Evolutionary conservation across 2,888 invertebrate genomes (phyloP).

Genomic region (Apotomis betuletana): DNA sequence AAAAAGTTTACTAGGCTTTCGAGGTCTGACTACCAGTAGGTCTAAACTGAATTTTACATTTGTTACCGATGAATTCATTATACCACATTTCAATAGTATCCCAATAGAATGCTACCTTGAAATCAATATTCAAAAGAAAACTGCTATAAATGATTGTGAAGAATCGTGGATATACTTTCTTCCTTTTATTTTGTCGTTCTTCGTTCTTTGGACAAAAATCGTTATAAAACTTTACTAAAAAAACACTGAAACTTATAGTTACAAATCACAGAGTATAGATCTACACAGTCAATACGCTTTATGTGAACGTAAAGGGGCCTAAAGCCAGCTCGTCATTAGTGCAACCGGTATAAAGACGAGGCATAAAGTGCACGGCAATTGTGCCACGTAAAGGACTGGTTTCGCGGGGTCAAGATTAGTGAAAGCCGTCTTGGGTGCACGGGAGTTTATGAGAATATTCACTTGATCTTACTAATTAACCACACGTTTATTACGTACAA

Average conservation of each 20-base stretch:
- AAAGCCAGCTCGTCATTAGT: constrained; percentile 7
- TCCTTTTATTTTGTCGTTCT: no score
- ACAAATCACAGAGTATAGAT: background rate
- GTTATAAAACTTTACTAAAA: no score
- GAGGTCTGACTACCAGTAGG: no score
- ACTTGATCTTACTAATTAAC: background rate
- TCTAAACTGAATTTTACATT: no score
- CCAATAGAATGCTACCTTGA: no score
- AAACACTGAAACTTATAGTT: background rate
- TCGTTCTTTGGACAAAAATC: no score
- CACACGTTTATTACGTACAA: background rate
- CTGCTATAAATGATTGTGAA: no score
- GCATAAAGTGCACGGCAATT: constrained; percentile 14
- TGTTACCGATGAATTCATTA: no score
- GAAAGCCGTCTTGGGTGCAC: constrained; percentile 21
- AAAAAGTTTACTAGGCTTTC: background rate
- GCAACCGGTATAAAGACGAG: constrained; percentile 3
- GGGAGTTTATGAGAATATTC: background rate
- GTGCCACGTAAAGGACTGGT: constrained; percentile 30
- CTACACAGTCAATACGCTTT: background rate
- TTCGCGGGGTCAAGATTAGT: constrained; percentile 40
- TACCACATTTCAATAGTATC: no score
- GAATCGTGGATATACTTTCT: no score
- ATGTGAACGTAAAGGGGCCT: background rate
- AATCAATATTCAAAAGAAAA: no score